These are phyloP conservation scores for Phymatocera aterrima DNA, from an alignment of 2,888 invertebrate species.

Conservation along the genomic window DNA sequence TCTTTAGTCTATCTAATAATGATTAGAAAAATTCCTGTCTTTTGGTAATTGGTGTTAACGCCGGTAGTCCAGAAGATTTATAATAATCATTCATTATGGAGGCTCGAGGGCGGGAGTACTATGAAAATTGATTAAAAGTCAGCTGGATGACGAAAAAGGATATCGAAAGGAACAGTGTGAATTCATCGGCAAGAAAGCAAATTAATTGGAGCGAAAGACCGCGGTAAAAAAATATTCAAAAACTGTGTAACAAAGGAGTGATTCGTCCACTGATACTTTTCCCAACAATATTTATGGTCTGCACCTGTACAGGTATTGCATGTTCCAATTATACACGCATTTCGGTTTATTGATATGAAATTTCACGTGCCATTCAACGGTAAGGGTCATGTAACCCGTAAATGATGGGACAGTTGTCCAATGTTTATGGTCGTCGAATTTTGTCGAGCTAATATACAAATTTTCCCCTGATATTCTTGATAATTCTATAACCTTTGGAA, in stretches of 20 bases:
- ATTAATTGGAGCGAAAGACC: not conserved
- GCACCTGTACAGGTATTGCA: not conserved
- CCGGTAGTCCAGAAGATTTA: not conserved
- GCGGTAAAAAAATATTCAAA: not conserved
- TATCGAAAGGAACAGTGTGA: not conserved
- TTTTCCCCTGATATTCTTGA: too few relatives aligned
- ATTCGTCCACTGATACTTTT: not conserved
- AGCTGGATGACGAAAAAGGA: not conserved
- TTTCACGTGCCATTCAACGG: not conserved
- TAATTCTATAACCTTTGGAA: too few relatives aligned
- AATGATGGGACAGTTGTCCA: too few relatives aligned
- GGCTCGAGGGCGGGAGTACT: not conserved
- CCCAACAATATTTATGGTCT: not conserved
- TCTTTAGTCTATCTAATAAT: not conserved
- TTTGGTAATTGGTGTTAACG: not conserved
- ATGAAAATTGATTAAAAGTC: not conserved
- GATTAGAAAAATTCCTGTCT: not conserved
- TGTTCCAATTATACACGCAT: not conserved
- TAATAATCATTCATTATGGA: not conserved
- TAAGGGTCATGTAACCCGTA: not conserved
- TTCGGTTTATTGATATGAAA: not conserved
- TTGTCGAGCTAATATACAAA: too few relatives aligned
- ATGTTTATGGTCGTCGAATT: too few relatives aligned
- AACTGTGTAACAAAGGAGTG: not conserved
- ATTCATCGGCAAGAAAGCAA: not conserved